Evolutionary conservation across 2,113 vertebrate species (phyloP), one percentile per base, ranked within the genome.

Genomic region (Cyphomyrus discorhynchus): DNA sequence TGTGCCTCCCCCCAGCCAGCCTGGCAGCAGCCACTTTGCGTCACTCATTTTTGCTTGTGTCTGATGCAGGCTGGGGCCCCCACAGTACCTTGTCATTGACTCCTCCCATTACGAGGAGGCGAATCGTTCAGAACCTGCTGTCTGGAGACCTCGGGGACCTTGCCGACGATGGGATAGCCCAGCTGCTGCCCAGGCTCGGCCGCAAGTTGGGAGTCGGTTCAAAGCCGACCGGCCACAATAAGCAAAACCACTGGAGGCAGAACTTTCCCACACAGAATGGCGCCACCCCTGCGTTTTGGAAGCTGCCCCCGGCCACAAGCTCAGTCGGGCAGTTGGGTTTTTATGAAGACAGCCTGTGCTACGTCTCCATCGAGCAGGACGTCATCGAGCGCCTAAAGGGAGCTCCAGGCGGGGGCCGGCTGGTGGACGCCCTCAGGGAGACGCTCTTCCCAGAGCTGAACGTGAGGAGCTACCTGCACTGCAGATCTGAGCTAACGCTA

Each of bases 381-480:
- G 83, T 95, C 47, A 56, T 85, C 2, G 88, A 50, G 45, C 90
- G 89, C 77, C 92, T 96, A 39, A 93, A 89, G 89, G 94, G 90
- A 3, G 77, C 91, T 62, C 92, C 93, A 8, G 15, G 53, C 24
- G 92, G 93, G 86, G 90, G 74, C 19, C 91, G 93, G 90, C 86
- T 96, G 87, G 92, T 92, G 52, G 89, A 93, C 27, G 45, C 93
- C 91, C 93, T 96, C 27, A 93, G 88, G 90, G 93, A 96, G 42
- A 50, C 39, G 3, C 80, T 96, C 52, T 95, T 95, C 62, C 95
- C 95, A 0, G 89, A 95, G 88, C 93, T 96, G 56, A 96, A 96
- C 92, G 92, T 96, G 1, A 94, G 91, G 89, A 96, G 96, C 91
- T 96, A 95, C 93, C 93, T 96, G 92, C 92, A 93, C 77, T 95